Conservation (phyloP, 2,113 vertebrate species). For the Pedetes capensis region DNA sequence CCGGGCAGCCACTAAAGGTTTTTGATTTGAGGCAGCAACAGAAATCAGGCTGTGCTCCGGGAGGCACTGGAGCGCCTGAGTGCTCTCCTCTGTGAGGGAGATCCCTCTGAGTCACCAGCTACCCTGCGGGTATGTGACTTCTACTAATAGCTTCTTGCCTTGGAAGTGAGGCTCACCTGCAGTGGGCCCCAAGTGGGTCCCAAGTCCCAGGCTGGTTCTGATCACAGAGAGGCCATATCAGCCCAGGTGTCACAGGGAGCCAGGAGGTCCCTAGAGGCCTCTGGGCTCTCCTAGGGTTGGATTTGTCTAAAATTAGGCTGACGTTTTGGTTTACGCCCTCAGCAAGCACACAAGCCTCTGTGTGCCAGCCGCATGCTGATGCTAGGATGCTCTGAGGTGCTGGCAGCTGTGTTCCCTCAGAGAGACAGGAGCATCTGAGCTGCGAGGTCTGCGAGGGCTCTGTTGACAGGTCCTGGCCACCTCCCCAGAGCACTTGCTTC, state of each 20-base stretch:
- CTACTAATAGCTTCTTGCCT: neutral
- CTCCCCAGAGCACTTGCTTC: no score
- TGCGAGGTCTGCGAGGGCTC: neutral
- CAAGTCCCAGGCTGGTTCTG: neutral
- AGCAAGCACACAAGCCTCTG: neutral
- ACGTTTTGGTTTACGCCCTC: neutral
- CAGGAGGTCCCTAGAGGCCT: neutral
- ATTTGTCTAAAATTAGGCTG: neutral
- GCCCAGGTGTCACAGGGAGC: neutral
- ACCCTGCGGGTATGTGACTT: neutral
- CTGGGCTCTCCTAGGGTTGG: neutral
- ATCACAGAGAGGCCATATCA: neutral
- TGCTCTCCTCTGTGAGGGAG: neutral
- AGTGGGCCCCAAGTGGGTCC: neutral
- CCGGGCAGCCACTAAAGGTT: neutral
- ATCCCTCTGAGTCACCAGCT: neutral
- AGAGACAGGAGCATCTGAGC: neutral
- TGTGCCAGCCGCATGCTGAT: neutral
- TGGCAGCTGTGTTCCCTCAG: neutral
- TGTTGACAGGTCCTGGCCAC: neutral
- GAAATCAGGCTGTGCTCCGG: neutral
- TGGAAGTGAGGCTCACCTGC: neutral
- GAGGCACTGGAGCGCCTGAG: neutral
- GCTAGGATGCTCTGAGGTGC: neutral
- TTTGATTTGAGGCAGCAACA: neutral